Base-by-base conservation (phyloP, 1,140 invertebrate species). In the Zaprionus vittiger region DNA sequence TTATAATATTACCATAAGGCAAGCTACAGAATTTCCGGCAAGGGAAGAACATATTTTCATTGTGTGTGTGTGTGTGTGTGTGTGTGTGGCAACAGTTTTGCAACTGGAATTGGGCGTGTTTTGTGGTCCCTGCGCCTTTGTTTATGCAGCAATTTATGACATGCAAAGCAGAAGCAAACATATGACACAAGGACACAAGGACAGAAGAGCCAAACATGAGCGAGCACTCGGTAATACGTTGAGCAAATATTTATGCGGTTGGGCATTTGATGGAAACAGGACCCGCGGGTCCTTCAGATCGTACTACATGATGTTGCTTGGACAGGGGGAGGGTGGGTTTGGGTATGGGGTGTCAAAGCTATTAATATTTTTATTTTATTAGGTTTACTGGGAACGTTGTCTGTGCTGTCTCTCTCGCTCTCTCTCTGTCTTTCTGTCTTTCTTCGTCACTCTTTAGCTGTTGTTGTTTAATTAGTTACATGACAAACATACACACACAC, bases 311-410 rank as follows among this genome's bases (percentile, higher is more conserved):
- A n/a, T 60, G 55, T 17, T 15, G 38, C 38, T 15, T 2, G 17
- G 17, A 5, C 2, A 34, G 12, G 24, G n/a, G 28, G 28, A 17
- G 20, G 1, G 7, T 7, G 3, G 12, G n/a, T 38, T 26, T 5
- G 26, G 24, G 31, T 38, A 55, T 41, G 47, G 7, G 55, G 62
- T 72, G 57, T 75, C 31, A 56, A 71, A 34, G 62, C 57, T 57
- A 75, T 79, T 81, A 71, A 81, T 81, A 79, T 81, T 79, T 81
- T 81, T 79, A 81, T 79, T 81, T 81, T 79, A 81, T 81, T 75
- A 64, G 76, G 72, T 81, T 81, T 70, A 67, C 69, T 37, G 69
- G 67, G 56, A 63, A 49, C 73, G 64, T 61, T 66, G 55, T 64
- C n/a, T 34, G 9, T 34, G 28, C 55, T n/a, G 5, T 28, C n/a